Evolutionary conservation across 2,113 vertebrate genomes (phyloP), one percentile per base, ranked within the genome.

Genomic region (Sterna hirundo): DNA sequence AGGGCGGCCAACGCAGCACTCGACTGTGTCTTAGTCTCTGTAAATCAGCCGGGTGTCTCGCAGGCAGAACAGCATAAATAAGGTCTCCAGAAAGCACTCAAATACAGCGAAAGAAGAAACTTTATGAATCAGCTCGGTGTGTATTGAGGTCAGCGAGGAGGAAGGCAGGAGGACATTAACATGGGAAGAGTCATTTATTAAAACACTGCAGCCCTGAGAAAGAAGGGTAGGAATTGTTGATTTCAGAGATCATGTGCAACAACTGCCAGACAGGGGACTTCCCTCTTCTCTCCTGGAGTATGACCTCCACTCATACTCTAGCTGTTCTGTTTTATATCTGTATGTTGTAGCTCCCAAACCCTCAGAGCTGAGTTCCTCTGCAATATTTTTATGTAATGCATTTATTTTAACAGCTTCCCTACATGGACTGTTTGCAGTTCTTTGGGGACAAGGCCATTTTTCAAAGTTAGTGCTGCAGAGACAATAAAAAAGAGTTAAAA

Each of bases 401-500:
- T 97, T 97, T 96, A 93, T 97, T 96, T 94, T 91, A 95, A 96
- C 84, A 90, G 95, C 93, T 93, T 96, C 87, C 71, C 86, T 93
- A 83, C 91, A 60, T 23, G 82, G 84, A 93, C 78, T 86, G n/a
- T 74, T 84, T 75, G 84, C 95, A 90, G 95, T 88, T 96, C 97
- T 97, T 91, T 91, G 55, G 84, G 95, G 95, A 97, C 74, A 66
- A 81, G 89, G 87, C 93, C 86, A 96, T 97, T 96, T 97, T 96
- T 97, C 96, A 97, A 95, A 97, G 95, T 94, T 96, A 95, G 86
- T 93, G 91, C 94, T 90, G 93, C 84, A 94, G 91, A 96, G 91
- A 95, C 95, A 94, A 95, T 97, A 97, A 97, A 97, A 94, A 95
- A 97, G 94, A 95, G 79, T 94, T 94, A 96, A 96, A 97, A 95